phyloP scores from a whole-genome alignment of 2,888 invertebrate species.

The Aleiodes leptofemur region DNA sequence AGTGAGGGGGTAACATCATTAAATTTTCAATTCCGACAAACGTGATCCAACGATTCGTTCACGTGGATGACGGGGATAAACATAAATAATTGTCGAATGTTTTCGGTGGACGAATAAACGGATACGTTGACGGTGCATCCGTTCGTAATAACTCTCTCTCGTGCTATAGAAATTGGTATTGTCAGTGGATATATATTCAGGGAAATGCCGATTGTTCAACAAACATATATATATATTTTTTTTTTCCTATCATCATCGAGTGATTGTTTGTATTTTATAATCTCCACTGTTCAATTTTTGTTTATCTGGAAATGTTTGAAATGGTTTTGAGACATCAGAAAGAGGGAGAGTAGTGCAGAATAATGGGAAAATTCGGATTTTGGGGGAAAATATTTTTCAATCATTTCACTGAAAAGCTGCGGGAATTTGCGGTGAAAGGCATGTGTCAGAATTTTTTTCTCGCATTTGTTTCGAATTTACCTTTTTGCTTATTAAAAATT shows the following conservation, averaged over 20 bases:
- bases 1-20: slow-evolving; percentile 21
- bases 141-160: slow-evolving; percentile 40
- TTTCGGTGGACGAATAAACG: slow-evolving; percentile 38
- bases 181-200: slow-evolving; percentile 14
- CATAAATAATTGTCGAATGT: slow-evolving; percentile 41
- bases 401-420: no score
- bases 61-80: slow-evolving; percentile 37
- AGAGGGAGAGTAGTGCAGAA: no score
- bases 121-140: slow-evolving; percentile 39
- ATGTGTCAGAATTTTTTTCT: no score
- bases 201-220: slow-evolving; percentile 14
- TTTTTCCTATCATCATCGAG: slow-evolving; percentile 6
- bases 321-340: no score
- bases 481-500: no score
- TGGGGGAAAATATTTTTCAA: no score
- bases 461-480: no score
- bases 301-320: no score
- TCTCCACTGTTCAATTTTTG: no score
- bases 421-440: no score
- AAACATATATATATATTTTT: not conserved
- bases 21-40: slow-evolving; percentile 39
- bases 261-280: not conserved
- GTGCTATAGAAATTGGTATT: slow-evolving; percentile 6
- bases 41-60: slow-evolving; percentile 34
- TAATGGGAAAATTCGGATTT: no score